Conservation (phyloP, 2,888 invertebrate genomes). For the Lithodes maja region DNA sequence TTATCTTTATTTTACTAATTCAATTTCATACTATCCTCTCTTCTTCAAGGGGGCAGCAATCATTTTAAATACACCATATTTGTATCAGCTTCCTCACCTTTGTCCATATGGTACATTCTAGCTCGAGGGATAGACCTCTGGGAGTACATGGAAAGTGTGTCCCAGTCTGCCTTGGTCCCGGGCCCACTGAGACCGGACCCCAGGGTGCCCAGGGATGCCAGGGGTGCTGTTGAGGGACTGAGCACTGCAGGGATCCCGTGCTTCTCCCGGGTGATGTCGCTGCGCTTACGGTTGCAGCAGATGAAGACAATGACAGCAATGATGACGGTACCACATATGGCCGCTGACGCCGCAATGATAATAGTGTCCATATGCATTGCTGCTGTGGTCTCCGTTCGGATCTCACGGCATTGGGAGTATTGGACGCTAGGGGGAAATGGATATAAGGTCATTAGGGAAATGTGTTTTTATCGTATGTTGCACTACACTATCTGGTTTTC, state of each 20-base stretch:
- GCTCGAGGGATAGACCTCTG: conserved; percentile 92
- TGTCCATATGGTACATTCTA: conserved; percentile 84
- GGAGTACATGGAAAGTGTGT: conserved; percentile 92
- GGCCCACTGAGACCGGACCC: conserved; percentile 43
- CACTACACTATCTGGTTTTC: too few relatives aligned
- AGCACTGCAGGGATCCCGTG: conserved; percentile 67
- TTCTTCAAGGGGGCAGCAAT: too few relatives aligned
- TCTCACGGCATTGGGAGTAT: conserved; percentile 90
- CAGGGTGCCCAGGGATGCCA: conserved; percentile 88
- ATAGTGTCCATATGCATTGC: conserved; percentile 94
- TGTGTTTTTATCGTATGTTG: too few relatives aligned
- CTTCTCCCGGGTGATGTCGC: conserved; percentile 61
- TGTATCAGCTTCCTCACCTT: conserved; percentile 73
- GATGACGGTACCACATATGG: conserved; percentile 93
- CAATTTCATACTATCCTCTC: too few relatives aligned
- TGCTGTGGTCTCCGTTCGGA: conserved; percentile 83
- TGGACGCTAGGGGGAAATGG: conserved; percentile 78
- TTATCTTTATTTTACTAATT: too few relatives aligned
- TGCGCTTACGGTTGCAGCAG: conserved; percentile 81
- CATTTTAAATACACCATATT: too few relatives aligned
- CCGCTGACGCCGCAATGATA: conserved; percentile 93
- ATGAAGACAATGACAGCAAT: conserved; percentile 93
- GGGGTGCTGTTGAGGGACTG: conserved; percentile 72
- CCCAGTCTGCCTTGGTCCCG: conserved; percentile 80
- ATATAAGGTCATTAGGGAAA: too few relatives aligned